Conservation (phyloP, 2,888 invertebrate genomes). For the Pheosia gnoma region DNA sequence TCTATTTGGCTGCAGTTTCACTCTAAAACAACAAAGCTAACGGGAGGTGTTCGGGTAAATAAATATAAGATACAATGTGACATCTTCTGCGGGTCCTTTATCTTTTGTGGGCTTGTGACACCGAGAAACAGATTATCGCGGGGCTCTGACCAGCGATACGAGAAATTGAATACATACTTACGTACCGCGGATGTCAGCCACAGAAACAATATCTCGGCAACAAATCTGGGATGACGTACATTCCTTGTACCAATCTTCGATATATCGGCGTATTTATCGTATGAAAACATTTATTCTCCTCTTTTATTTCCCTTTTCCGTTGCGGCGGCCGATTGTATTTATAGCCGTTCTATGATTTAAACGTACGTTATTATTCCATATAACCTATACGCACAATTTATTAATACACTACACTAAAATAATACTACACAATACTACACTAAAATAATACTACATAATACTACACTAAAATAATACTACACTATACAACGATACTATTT, state of each 20-base stretch:
- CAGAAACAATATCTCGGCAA: constrained; percentile 62
- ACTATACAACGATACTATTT: too few species aligned
- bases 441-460: neutral
- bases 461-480: neutral
- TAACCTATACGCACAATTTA: too few species aligned
- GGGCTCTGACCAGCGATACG: constrained; percentile 2
- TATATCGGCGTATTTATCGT: constrained; percentile 55
- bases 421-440: neutral
- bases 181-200: constrained; percentile 18
- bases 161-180: constrained; percentile 14
- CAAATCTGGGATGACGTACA: constrained; percentile 62
- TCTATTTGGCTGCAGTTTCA: constrained; percentile 44
- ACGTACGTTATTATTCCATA: neutral
- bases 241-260: constrained; percentile 55
- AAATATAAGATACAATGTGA: constrained; percentile 1
- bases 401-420: neutral
- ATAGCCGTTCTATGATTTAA: constrained; percentile 38
- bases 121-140: neutral
- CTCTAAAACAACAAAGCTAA: neutral
- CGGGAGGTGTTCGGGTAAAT: constrained; percentile 2
- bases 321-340: constrained; percentile 39
- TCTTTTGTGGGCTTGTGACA: neutral
- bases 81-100: neutral
- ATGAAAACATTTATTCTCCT: constrained; percentile 47
- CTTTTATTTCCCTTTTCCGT: constrained; percentile 44